phyloP scores from a whole-genome alignment of 2,113 vertebrate species.

The Tachuris rubrigastra region DNA sequence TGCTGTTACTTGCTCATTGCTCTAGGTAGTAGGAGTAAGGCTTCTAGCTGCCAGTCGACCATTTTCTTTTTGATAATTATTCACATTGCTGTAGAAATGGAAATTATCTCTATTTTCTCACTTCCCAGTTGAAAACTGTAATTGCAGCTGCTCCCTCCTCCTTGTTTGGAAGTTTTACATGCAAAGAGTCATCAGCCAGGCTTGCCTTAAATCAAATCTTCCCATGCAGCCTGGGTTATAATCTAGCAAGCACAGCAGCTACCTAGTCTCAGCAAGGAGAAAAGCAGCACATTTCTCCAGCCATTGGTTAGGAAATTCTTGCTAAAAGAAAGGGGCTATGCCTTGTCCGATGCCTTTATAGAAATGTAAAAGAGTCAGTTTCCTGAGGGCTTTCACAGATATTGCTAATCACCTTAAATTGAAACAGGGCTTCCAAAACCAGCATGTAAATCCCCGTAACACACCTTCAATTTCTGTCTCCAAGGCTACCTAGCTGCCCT shows the following conservation, averaged over 20 bases:
- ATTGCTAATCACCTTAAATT: constrained; percentile 48
- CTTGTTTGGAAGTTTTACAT: constrained; percentile 61
- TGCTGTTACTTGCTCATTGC: neutral
- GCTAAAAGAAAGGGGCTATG: neutral
- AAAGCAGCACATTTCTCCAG: constrained; percentile 24
- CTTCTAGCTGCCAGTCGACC: constrained; percentile 41
- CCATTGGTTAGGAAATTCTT: constrained; percentile 13
- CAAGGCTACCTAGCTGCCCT: constrained; percentile 26
- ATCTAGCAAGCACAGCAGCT: constrained; percentile 32
- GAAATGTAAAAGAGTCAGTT: neutral
- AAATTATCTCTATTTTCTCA: constrained; percentile 67
- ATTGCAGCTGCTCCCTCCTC: constrained; percentile 64
- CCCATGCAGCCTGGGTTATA: constrained; percentile 35
- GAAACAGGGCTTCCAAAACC: constrained; percentile 21
- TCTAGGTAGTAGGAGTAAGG: constrained; percentile 24
- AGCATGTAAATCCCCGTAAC: constrained; percentile 35
- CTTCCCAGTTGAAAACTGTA: constrained; percentile 58
- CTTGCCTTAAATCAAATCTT: constrained; percentile 59
- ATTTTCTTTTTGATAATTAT: constrained; percentile 52
- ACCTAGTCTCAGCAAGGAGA: neutral
- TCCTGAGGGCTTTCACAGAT: constrained; percentile 39
- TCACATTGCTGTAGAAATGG: constrained; percentile 51
- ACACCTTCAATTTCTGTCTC: constrained; percentile 51
- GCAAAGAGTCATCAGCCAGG: constrained; percentile 45
- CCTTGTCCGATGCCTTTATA: neutral